These are phyloP conservation scores for Apis dorsata DNA, from an alignment of 1,140 invertebrate genomes.

Conservation along the genomic window DNA sequence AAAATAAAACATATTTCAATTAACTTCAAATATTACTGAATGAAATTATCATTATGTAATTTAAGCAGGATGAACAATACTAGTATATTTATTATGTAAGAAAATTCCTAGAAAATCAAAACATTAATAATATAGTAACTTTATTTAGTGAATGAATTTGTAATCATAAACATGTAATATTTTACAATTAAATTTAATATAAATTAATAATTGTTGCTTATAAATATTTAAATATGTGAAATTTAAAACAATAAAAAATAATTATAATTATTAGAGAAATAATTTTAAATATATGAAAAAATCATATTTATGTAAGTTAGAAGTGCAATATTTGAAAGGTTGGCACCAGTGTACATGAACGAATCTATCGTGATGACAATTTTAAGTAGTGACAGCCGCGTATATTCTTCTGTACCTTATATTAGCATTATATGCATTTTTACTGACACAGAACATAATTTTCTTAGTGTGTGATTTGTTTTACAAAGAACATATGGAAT, in stretches of 20 bases:
- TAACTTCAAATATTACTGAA: not conserved
- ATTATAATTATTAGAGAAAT: no score
- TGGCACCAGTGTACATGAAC: slow-evolving; percentile 53
- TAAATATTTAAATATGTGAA: not conserved
- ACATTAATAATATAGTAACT: not conserved
- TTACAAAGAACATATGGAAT: slow-evolving; percentile 17
- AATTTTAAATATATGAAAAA: not conserved
- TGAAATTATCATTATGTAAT: slow-evolving; percentile 3
- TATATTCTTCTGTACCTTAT: slow-evolving; percentile 48
- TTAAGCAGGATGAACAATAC: not conserved
- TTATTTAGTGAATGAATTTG: not conserved
- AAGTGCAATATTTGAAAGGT: not conserved
- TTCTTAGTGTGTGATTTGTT: slow-evolving; percentile 26
- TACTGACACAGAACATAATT: slow-evolving; percentile 24
- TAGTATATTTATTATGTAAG: not conserved
- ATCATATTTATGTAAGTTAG: not conserved
- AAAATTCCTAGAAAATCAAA: slow-evolving; percentile 11
- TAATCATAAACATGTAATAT: not conserved
- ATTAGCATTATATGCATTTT: slow-evolving; percentile 22
- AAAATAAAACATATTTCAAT: not conserved
- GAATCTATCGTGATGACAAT: slow-evolving; percentile 62
- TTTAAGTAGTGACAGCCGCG: slow-evolving; percentile 64
- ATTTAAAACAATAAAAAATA: not conserved
- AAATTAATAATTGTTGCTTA: not conserved
- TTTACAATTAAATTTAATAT: not conserved